Base-by-base conservation (phyloP, 2,888 invertebrate genomes). In the Ennomos erosarius region DNA sequence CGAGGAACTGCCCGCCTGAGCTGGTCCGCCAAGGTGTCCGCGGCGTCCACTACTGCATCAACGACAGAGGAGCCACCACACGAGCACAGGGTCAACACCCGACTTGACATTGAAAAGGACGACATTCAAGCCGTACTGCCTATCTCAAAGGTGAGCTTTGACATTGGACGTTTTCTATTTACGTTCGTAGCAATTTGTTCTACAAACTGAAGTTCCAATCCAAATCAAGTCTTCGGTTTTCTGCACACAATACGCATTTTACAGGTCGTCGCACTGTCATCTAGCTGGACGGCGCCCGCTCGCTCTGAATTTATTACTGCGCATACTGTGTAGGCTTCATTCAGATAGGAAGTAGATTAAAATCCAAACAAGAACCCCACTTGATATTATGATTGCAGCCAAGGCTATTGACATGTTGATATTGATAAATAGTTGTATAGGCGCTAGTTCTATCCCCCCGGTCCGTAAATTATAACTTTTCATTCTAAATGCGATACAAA, bases 81-180 rank as follows among this genome's bases (percentile, higher is more conserved):
- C 55, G 90, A 93, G 72, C 87, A 91, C 69, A 96, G 97, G 79
- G 93, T 97, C 44, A 96, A 97, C 61, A 96, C 97, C 0, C 93
- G 97, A 68, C 94, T 98, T 46, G 97, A 98, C 78, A 96, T 98
- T 64, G 97, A 97, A 82, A 98, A 98, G 82, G 98, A 98, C 82
- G 98, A 98, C 79, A 97, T 98, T 60, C 98, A 98, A 87, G 97
- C 98, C 13, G 97, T 98, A 10, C 93, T 98, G 26, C 98, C 98
- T 11, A 98, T 98, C 82, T 97, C 98, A 59, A 98, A 98, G 96
- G 98, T 98, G 87, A 83, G 68, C 55, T 40, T 11, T 26, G 39
- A 10, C 10, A 26, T 9, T 36, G 26, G 33, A 26, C n/a, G 26
- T 37, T 43, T 48, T 42, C 38, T 13, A 8, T 13, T 38, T 48